Conservation (phyloP, 2,113 vertebrate species). For the Octodon degus region DNA sequence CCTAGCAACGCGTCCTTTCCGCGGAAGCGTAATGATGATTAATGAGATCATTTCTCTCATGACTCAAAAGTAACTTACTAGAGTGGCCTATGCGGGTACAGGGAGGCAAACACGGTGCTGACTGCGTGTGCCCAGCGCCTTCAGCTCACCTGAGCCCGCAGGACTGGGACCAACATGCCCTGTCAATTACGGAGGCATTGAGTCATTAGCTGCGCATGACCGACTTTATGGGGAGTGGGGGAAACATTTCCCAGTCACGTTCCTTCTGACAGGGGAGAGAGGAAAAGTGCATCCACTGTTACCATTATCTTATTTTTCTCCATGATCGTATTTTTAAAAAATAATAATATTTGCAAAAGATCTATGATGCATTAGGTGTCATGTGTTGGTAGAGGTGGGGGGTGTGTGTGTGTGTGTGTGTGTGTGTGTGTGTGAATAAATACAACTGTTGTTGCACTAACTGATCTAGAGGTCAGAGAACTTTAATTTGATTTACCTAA, state of each 20-base stretch:
- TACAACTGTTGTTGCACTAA: neutral
- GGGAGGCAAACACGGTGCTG: neutral
- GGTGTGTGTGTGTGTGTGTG: neutral
- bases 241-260: neutral
- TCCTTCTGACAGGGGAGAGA: neutral
- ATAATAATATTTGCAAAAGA: neutral
- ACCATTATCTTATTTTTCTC: neutral
- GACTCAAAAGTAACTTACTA: constrained; percentile 49
- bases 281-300: neutral
- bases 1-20: neutral
- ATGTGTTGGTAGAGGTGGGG: neutral
- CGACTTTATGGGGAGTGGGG: neutral
- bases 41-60: constrained; percentile 55
- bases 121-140: neutral
- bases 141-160: neutral
- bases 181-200: neutral
- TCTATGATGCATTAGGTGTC: neutral
- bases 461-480: neutral
- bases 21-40: constrained; percentile 49
- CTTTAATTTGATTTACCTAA: neutral
- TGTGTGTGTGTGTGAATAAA: neutral
- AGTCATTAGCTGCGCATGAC: neutral
- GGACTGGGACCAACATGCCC: neutral
- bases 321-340: neutral
- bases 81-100: neutral